A percentile compares a stretch with the other conserved stretches of the same genome.
phyloP scores from a whole-genome alignment of 2,113 vertebrate genomes.

The Tapirus terrestris region DNA sequence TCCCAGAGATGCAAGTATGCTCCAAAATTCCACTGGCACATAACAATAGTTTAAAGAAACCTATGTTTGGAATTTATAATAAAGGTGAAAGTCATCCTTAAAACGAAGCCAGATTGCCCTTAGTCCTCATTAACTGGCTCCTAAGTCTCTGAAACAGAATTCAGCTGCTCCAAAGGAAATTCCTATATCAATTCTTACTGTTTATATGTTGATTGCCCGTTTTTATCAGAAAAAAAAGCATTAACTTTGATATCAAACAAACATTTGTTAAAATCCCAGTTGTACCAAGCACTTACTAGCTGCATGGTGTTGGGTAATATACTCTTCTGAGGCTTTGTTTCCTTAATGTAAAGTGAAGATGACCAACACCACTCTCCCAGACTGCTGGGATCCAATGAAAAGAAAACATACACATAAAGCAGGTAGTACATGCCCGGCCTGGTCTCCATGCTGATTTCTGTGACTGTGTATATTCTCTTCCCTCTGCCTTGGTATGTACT shows the following conservation, averaged over 20 bases:
- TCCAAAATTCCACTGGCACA: neutral
- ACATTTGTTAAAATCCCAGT: constrained; percentile 7
- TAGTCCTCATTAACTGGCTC: neutral
- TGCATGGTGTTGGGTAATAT: neutral
- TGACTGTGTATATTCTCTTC: neutral
- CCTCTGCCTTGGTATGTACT: neutral
- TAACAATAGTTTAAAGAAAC: neutral
- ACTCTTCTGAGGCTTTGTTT: neutral
- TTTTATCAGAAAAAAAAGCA: neutral
- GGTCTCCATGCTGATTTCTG: neutral
- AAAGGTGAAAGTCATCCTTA: neutral
- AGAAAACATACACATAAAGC: neutral
- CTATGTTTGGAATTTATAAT: neutral
- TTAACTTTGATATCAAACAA: neutral
- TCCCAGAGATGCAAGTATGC: neutral
- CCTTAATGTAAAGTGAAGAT: neutral
- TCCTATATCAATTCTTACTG: neutral
- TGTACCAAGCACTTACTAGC: neutral
- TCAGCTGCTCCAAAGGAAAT: neutral
- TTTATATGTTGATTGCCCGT: neutral
- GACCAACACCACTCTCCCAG: neutral
- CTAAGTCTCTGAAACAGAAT: neutral
- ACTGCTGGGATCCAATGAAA: neutral
- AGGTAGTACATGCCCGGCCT: too few species aligned
- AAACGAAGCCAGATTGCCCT: neutral